A percentile compares a stretch with the other conserved stretches of the same genome.
These are phyloP conservation scores for Diabrotica balteata DNA, from an alignment of 2,888 invertebrate genomes.

Conservation along the genomic window DNA sequence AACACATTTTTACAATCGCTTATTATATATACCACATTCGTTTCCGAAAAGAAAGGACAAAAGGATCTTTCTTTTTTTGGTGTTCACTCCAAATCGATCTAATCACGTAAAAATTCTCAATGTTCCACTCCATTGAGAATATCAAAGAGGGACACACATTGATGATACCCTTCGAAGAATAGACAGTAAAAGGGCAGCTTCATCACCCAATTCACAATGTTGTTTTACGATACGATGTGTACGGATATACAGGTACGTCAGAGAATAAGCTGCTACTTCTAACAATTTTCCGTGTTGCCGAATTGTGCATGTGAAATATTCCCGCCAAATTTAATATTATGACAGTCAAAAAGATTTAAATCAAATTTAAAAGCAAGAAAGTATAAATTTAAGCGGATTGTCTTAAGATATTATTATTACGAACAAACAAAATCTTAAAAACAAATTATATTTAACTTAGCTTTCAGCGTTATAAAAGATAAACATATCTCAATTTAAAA, in stretches of 20 bases:
- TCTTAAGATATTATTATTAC: too few relatives aligned
- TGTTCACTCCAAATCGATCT: background rate
- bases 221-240: conserved; percentile 40
- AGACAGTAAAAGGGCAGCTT: conserved; percentile 29
- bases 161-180: conserved; percentile 26
- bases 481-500: too few relatives aligned
- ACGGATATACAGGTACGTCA: conserved; percentile 34
- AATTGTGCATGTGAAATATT: background rate
- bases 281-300: conserved; percentile 17
- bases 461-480: too few relatives aligned
- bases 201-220: conserved; percentile 34
- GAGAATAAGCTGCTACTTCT: conserved; percentile 40
- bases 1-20: too few relatives aligned
- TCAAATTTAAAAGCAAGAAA: too few relatives aligned
- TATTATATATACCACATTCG: too few relatives aligned
- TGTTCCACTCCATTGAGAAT: background rate
- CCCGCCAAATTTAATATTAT: conserved; percentile 9
- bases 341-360: too few relatives aligned
- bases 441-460: too few relatives aligned
- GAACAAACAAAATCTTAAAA: too few relatives aligned
- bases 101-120: background rate
- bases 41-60: too few relatives aligned
- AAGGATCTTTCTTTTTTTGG: background rate
- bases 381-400: too few relatives aligned
- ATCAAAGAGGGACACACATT: conserved; percentile 4